Conservation (phyloP, 2,888 invertebrate genomes). For the Conomelus anceps region DNA sequence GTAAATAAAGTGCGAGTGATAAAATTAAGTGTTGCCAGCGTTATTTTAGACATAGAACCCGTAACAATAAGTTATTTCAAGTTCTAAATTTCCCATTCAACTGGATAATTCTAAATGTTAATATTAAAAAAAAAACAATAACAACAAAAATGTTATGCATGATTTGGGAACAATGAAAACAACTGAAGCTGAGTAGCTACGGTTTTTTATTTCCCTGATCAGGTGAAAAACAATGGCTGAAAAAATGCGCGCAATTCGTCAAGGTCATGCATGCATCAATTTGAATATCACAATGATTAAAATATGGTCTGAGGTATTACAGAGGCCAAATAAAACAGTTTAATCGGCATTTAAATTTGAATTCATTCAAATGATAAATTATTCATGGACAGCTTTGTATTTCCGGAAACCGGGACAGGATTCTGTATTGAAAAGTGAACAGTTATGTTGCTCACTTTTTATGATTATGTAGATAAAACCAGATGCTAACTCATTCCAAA, state of each 20-base stretch:
- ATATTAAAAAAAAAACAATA: background rate
- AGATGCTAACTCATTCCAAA: background rate
- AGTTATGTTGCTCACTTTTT: background rate
- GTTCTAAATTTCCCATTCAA: too few relatives aligned
- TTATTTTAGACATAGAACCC: too few relatives aligned
- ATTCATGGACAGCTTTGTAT: background rate
- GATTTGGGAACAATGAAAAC: background rate
- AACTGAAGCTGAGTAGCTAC: background rate
- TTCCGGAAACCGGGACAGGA: background rate
- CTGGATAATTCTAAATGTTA: too few relatives aligned
- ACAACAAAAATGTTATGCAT: background rate
- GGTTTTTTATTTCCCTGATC: background rate
- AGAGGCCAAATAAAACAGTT: background rate
- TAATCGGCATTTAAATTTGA: background rate
- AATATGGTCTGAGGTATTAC: background rate
- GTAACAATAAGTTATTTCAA: too few relatives aligned
- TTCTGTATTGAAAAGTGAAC: background rate
- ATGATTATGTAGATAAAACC: background rate
- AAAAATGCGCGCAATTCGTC: background rate
- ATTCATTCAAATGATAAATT: background rate
- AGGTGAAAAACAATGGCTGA: background rate
- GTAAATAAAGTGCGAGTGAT: too few relatives aligned
- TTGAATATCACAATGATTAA: background rate
- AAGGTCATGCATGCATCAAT: background rate
- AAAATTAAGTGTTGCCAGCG: too few relatives aligned